Evolutionary conservation across 1,140 invertebrate species (phyloP), one percentile per base, ranked within the genome.

Genomic region (Aphelenchoides fujianensis): DNA sequence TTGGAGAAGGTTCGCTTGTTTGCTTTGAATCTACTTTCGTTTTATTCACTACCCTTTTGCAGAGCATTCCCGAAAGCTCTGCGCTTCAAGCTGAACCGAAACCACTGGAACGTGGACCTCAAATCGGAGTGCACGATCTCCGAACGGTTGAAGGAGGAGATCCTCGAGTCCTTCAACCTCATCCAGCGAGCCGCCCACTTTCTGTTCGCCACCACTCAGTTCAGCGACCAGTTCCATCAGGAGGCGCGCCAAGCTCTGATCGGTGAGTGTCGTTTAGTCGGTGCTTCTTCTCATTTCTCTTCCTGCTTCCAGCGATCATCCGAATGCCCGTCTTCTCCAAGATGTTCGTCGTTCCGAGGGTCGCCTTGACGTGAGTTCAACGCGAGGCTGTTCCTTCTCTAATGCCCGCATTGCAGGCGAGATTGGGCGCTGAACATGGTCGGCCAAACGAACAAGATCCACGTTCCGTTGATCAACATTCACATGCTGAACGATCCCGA

Each of bases 401-500:
- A 19, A 69, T 5, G 12, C 27, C 5, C 16, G 3, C 66, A 68
- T n/a, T 69, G 55, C 52, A 75, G 74, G 30, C 68, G 54, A 30
- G 74, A 75, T 57, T 75, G 74, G 74, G 12, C 19, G 0, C 53
- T 74, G 31, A n/a, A 12, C 3, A 62, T 75, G 23, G 23, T 37
- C 7, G n/a, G 32, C 48, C 3, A 67, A 23, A 61, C 12, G 0
- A 52, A 34, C 3, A 54, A 54, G 12, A 68, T 76, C 7, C 61
- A 16, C 27, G 36, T 77, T 12, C 78, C 77, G 37, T 52, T 77
- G n/a, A 54, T 77, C 30, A 66, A 62, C 27, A 77, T 77, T 72
- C 78, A 77, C 67, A 32, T 77, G 36, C 77, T 77, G 9, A 67
- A 63, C 23, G 77, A 77, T 30, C 53, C 31, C n/a, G 68, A 30